Percentiles rank a stretch among this genome's conserved stretches.
Evolutionary conservation across 2,797 vertebrate genomes (phyloP).

Genomic region (Tangara arthus): DNA sequence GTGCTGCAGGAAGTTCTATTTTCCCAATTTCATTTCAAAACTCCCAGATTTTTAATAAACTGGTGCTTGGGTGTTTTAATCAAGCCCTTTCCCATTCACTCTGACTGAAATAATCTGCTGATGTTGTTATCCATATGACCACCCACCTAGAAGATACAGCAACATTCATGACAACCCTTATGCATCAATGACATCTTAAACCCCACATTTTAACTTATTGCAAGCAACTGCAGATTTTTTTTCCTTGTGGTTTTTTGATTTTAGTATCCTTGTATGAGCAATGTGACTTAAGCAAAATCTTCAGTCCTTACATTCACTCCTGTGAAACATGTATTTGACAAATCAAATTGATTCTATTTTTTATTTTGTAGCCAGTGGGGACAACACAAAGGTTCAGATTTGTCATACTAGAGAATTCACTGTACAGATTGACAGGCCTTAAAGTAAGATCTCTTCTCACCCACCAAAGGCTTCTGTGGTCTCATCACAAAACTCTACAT

Average conservation of each 20-base stretch:
- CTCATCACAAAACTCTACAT: background rate
- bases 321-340: background rate
- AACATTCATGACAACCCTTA: background rate
- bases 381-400: background rate
- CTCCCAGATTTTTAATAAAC: background rate
- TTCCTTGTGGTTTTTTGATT: background rate
- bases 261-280: background rate
- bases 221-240: background rate
- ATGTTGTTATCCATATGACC: background rate
- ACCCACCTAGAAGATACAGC: background rate
- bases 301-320: background rate
- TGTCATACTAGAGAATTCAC: background rate
- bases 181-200: background rate
- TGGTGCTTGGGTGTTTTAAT: background rate
- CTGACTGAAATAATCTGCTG: background rate
- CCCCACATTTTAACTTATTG: background rate
- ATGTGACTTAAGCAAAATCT: background rate
- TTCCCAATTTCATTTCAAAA: background rate
- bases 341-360: background rate
- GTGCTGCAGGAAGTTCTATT: background rate
- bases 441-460: background rate
- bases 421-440: background rate
- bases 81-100: background rate
- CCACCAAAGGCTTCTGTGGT: background rate
- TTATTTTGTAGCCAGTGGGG: background rate